Percentiles rank a stretch among this genome's conserved stretches.
Conservation (phyloP, 1,140 invertebrate genomes). For the fruit fly (Drosophila melanogaster) region DNA sequence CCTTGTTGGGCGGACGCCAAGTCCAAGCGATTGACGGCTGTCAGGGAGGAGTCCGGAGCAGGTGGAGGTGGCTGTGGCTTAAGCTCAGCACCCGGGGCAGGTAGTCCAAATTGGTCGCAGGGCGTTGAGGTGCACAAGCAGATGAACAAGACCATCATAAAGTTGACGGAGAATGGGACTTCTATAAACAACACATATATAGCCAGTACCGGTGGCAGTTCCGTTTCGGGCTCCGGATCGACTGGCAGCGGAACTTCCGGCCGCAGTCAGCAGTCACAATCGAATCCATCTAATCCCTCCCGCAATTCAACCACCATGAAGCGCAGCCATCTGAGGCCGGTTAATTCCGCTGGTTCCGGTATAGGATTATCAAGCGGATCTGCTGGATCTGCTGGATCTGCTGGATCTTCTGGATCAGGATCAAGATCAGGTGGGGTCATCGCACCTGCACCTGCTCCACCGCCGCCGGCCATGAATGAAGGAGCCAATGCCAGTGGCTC, state of each 20-base stretch:
- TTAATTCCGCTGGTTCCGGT: background rate
- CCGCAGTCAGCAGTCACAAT: constrained; percentile 13
- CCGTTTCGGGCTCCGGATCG: constrained; percentile 10
- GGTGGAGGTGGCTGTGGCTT: background rate
- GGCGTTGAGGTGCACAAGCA: constrained; percentile 69
- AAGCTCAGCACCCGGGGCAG: constrained; percentile 65
- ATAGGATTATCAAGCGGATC: background rate
- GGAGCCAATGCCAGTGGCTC: constrained; percentile 16
- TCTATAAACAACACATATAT: constrained; percentile 85
- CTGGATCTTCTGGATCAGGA: background rate
- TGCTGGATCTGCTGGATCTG: background rate
- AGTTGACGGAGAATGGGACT: constrained; percentile 88
- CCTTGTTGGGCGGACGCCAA: constrained; percentile 87
- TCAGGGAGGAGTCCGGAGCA: constrained; percentile 85
- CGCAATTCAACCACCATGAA: constrained; percentile 60
- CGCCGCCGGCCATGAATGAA: constrained; percentile 40
- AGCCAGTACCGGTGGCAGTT: constrained; percentile 25
- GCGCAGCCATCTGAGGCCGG: constrained; percentile 35
- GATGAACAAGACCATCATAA: constrained; percentile 88
- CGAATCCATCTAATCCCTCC: constrained; percentile 12
- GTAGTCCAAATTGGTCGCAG: constrained; percentile 58
- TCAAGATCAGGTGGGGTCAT: constrained; percentile 3
- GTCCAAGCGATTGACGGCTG: constrained; percentile 88
- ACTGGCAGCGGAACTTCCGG: constrained; percentile 12
- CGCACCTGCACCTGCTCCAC: constrained; percentile 36